phyloP scores from a whole-genome alignment of 2,888 invertebrate species.

The Drosophila neoperkinsi region DNA sequence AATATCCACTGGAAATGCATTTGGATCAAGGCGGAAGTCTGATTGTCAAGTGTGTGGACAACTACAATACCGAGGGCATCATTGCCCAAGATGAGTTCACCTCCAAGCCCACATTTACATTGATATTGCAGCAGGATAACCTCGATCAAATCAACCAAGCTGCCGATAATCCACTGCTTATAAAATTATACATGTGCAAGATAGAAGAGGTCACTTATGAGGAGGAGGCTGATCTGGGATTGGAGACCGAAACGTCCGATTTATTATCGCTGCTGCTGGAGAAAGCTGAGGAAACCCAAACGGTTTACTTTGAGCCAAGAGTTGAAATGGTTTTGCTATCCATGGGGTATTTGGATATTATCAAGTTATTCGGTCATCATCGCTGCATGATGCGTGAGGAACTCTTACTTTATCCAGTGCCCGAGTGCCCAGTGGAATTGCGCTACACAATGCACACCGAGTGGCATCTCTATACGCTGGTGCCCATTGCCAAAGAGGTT shows the following conservation, averaged over 20 bases:
- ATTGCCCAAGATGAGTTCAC: conserved; percentile 60
- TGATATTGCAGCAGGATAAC: conserved; percentile 77
- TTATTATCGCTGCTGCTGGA: conserved; percentile 1
- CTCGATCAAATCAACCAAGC: conserved; percentile 72
- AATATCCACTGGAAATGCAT: conserved; percentile 62
- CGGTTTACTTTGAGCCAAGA: not conserved
- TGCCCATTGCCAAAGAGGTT: conserved; percentile 69
- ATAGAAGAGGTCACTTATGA: not conserved
- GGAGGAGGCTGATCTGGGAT: conserved; percentile 10
- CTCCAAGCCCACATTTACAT: conserved; percentile 68
- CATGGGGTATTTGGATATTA: conserved; percentile 63
- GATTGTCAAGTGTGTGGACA: conserved; percentile 68
- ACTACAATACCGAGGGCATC: conserved; percentile 61
- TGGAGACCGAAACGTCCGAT: conserved; percentile 3
- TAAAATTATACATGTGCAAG: conserved; percentile 66
- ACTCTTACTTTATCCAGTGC: conserved; percentile 56
- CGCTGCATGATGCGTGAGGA: conserved; percentile 51
- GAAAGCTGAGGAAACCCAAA: not conserved
- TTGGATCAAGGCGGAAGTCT: conserved; percentile 59
- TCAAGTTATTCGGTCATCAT: conserved; percentile 58
- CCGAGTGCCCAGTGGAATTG: conserved; percentile 42
- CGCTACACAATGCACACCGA: conserved; percentile 53
- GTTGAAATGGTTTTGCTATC: conserved; percentile 33
- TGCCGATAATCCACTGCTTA: conserved; percentile 69
- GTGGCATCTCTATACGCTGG: conserved; percentile 78